A percentile compares a stretch with the other conserved stretches of the same genome.
Conservation (phyloP, 1,140 invertebrate genomes). For the Caenorhabditis briggsae region DNA sequence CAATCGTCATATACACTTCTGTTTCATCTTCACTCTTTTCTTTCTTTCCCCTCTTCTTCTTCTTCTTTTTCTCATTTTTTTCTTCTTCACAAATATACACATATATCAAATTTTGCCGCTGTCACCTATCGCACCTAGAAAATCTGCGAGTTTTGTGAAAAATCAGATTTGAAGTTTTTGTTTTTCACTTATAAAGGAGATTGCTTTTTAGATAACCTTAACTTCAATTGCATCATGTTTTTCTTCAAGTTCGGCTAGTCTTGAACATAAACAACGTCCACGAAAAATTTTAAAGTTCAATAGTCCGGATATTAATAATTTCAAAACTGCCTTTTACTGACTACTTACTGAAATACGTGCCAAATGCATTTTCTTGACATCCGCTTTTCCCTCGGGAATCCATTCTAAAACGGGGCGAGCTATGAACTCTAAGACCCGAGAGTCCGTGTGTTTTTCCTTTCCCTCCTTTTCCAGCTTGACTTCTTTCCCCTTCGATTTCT, state of each 20-base stretch:
- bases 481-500: background rate
- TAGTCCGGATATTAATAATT: background rate
- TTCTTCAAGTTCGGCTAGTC: too few relatives aligned
- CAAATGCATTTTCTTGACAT: slow-evolving; percentile 29
- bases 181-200: too few relatives aligned
- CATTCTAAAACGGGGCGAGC: background rate
- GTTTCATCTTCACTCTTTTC: slow-evolving; percentile 24
- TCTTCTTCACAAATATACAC: background rate
- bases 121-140: slow-evolving; percentile 49
- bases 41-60: background rate
- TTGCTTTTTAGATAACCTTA: too few relatives aligned
- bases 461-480: too few relatives aligned
- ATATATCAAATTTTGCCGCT: slow-evolving; percentile 36
- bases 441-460: background rate
- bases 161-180: too few relatives aligned
- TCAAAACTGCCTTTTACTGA: background rate
- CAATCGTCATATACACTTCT: slow-evolving; percentile 44
- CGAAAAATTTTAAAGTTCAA: too few relatives aligned
- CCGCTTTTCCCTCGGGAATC: background rate
- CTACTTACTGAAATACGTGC: background rate
- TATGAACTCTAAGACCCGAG: slow-evolving; percentile 37
- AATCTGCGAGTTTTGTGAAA: background rate
- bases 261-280: too few relatives aligned
- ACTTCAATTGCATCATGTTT: too few relatives aligned
- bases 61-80: too few relatives aligned